These are phyloP conservation scores for Eupithecia dodoneata DNA, from an alignment of 2,888 invertebrate genomes.

Conservation along the genomic window DNA sequence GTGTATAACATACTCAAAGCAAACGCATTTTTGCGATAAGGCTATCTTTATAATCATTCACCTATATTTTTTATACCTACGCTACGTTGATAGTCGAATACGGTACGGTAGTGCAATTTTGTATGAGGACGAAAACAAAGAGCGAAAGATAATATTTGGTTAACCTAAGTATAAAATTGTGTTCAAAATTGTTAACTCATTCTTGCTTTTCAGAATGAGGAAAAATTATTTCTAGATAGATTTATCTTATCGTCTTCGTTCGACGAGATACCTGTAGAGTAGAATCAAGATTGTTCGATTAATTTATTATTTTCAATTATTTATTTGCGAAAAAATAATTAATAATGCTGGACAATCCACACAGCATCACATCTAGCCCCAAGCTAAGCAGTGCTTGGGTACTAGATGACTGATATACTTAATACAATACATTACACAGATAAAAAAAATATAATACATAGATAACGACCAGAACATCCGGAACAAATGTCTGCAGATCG, in stretches of 20 bases:
- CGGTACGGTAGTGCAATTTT: not conserved
- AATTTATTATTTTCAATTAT: not conserved
- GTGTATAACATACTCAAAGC: conserved; percentile 48
- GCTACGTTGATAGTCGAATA: conserved; percentile 17
- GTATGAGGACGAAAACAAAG: not conserved
- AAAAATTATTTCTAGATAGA: not conserved
- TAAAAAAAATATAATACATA: no score
- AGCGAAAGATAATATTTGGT: not conserved
- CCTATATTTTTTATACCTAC: conserved; percentile 55
- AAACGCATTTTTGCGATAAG: conserved; percentile 61
- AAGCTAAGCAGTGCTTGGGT: no score
- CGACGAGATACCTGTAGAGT: not conserved
- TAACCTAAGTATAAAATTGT: not conserved
- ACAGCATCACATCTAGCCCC: no score
- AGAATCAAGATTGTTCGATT: not conserved
- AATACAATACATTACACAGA: no score
- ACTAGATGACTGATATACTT: no score
- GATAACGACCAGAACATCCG: no score
- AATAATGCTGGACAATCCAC: no score
- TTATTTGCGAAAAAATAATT: no score
- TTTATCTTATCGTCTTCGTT: not conserved
- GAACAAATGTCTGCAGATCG: no score
- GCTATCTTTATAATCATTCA: conserved; percentile 56
- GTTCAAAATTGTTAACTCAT: not conserved
- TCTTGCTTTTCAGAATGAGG: not conserved